These are phyloP conservation scores for Teleogryllus occipitalis DNA, from an alignment of 1,140 invertebrate species.

Conservation along the genomic window DNA sequence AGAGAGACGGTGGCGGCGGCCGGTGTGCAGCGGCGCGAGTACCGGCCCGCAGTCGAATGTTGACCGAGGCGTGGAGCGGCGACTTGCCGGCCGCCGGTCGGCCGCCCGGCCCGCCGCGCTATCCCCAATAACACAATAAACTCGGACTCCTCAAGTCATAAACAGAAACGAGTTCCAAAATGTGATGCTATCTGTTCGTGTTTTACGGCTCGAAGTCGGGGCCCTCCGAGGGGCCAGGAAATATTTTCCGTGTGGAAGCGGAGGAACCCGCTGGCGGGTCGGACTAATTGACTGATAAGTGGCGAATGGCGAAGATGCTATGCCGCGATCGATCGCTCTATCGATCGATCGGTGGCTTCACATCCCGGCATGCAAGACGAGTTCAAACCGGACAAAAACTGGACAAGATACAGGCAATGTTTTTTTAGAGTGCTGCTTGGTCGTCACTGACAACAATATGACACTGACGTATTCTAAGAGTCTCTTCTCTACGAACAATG, in stretches of 20 bases:
- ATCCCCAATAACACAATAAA: conserved; percentile 1
- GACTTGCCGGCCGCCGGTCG: neutral
- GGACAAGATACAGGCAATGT: too few relatives aligned
- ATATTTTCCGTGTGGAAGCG: neutral
- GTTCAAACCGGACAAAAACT: too few relatives aligned
- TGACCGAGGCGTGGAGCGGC: neutral
- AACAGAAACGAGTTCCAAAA: neutral
- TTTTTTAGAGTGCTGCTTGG: too few relatives aligned
- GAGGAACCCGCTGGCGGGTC: neutral
- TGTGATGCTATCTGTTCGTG: conserved; percentile 3
- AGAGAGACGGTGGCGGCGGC: too few relatives aligned
- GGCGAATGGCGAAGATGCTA: neutral
- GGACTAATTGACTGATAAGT: neutral
- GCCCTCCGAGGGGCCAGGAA: neutral
- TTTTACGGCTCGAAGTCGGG: neutral
- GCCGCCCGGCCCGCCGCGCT: too few relatives aligned
- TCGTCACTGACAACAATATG: too few relatives aligned
- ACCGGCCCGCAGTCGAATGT: neutral
- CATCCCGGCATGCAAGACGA: too few relatives aligned
- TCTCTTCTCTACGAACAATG: too few relatives aligned
- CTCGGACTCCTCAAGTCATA: neutral
- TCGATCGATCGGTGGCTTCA: neutral
- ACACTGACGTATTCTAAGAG: too few relatives aligned
- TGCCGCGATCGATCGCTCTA: neutral
- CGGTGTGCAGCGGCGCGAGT: too few relatives aligned